phyloP scores from a whole-genome alignment of 1,140 invertebrate species.

The Octopus bimaculoides region DNA sequence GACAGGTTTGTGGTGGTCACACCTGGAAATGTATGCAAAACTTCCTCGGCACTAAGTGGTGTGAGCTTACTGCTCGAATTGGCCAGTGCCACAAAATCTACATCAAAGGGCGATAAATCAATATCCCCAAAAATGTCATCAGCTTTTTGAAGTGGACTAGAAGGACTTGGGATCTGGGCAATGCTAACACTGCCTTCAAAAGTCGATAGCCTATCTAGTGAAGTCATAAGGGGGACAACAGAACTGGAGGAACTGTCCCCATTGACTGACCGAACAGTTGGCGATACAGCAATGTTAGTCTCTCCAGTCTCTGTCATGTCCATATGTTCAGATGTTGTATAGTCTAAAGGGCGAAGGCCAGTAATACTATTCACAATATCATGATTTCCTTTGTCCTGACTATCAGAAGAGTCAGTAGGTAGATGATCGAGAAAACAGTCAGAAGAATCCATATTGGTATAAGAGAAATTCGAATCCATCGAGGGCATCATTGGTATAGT shows the following conservation, averaged over 20 bases:
- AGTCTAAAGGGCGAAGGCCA: neutral
- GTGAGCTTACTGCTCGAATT: constrained; percentile 66
- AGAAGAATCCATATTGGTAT: constrained; percentile 21
- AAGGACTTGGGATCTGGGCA: constrained; percentile 12
- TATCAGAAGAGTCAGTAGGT: constrained; percentile 21
- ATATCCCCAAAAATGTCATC: constrained; percentile 55
- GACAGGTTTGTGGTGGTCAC: constrained; percentile 18
- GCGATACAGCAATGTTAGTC: neutral
- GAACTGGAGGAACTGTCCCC: neutral
- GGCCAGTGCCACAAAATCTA: constrained; percentile 51
- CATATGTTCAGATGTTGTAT: constrained; percentile 5
- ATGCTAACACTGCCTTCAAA: constrained; percentile 20
- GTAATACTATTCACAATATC: constrained; percentile 14
- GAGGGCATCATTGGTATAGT: constrained; percentile 34
- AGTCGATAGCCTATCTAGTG: constrained; percentile 20
- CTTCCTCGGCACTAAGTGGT: constrained; percentile 68
- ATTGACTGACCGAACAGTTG: neutral
- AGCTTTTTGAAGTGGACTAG: constrained; percentile 24
- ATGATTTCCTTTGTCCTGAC: neutral
- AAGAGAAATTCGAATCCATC: constrained; percentile 30
- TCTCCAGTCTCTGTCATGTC: constrained; percentile 3
- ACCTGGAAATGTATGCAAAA: constrained; percentile 61
- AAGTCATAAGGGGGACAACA: constrained; percentile 20
- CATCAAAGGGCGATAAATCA: constrained; percentile 54
- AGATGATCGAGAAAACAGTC: constrained; percentile 37